These are phyloP conservation scores for Cantharis flavilabris DNA, from an alignment of 2,888 invertebrate species.

Conservation along the genomic window DNA sequence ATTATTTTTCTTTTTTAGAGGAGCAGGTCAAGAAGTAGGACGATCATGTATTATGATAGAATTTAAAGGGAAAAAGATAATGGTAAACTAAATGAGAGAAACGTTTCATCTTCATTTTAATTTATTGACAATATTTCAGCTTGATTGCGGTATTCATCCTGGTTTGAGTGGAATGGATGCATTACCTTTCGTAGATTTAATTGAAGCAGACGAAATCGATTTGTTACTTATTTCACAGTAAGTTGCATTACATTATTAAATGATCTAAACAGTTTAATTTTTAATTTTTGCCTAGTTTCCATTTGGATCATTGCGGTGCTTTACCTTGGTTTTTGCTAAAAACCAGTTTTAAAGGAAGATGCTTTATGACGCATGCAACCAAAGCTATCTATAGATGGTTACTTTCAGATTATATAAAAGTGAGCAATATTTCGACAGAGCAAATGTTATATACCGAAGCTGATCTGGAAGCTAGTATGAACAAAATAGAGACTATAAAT, in stretches of 20 bases:
- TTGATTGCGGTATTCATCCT: slow-evolving; percentile 99
- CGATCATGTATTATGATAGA: slow-evolving; percentile 97
- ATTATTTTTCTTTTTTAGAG: slow-evolving; percentile 59
- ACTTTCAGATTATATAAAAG: slow-evolving; percentile 98
- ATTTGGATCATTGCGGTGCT: slow-evolving; percentile 97
- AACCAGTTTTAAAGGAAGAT: slow-evolving; percentile 95
- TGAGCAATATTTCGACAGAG: slow-evolving; percentile 95
- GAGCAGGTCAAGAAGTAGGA: slow-evolving; percentile 99
- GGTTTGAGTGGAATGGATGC: slow-evolving; percentile 97
- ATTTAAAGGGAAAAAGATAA: slow-evolving; percentile 98
- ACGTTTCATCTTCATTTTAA: neutral
- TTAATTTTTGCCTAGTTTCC: slow-evolving; percentile 71
- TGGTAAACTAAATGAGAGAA: slow-evolving; percentile 62
- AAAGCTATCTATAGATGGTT: slow-evolving; percentile 99
- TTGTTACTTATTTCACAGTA: slow-evolving; percentile 93
- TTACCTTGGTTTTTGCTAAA: slow-evolving; percentile 97
- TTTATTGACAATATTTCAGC: slow-evolving; percentile 54
- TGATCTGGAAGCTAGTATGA: slow-evolving; percentile 97
- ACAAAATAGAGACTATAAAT: slow-evolving; percentile 97
- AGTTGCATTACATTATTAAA: slow-evolving; percentile 46
- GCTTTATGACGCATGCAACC: slow-evolving; percentile 99
- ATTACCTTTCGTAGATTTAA: slow-evolving; percentile 94
- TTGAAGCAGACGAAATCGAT: slow-evolving; percentile 97
- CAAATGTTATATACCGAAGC: slow-evolving; percentile 97
- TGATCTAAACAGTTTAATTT: neutral